These are phyloP conservation scores for Bemisia tabaci DNA, from an alignment of 1,140 invertebrate genomes.

Conservation along the genomic window DNA sequence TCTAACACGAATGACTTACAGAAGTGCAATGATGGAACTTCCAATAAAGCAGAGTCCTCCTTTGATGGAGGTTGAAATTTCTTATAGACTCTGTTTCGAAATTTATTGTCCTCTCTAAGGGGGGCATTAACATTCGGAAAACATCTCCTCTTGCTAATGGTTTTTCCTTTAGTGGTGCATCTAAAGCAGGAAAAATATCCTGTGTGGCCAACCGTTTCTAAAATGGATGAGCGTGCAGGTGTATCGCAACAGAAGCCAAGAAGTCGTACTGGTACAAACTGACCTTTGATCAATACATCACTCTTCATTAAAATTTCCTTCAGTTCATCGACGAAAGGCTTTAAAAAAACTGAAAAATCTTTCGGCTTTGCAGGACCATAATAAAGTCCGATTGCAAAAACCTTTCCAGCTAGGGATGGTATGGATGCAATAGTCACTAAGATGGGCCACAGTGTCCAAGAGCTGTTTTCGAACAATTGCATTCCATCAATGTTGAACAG, in stretches of 20 bases:
- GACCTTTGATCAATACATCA: no score
- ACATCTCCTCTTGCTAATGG: constrained; percentile 17
- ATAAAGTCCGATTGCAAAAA: constrained; percentile 21
- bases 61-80: constrained; percentile 30
- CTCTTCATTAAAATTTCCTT: constrained; percentile 11
- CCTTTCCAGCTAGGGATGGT: constrained; percentile 5
- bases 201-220: constrained; percentile 21
- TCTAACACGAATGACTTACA: no score
- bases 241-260: constrained; percentile 22
- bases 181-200: constrained; percentile 21
- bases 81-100: constrained; percentile 21
- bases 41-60: no score
- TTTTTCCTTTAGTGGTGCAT: constrained; percentile 22
- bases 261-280: constrained; percentile 15
- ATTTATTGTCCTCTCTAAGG: constrained; percentile 21
- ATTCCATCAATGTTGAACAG: no score
- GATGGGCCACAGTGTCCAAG: constrained; percentile 20
- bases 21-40: no score
- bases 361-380: constrained; percentile 20
- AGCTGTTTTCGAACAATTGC: constrained; percentile 18
- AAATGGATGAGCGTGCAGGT: constrained; percentile 22
- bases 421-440: constrained; percentile 13
- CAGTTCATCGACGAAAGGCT: constrained; percentile 19
- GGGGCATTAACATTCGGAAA: constrained; percentile 19
- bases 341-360: constrained; percentile 16